Conservation (phyloP, 2,797 vertebrate species). For the Tolypeutes matacus region DNA sequence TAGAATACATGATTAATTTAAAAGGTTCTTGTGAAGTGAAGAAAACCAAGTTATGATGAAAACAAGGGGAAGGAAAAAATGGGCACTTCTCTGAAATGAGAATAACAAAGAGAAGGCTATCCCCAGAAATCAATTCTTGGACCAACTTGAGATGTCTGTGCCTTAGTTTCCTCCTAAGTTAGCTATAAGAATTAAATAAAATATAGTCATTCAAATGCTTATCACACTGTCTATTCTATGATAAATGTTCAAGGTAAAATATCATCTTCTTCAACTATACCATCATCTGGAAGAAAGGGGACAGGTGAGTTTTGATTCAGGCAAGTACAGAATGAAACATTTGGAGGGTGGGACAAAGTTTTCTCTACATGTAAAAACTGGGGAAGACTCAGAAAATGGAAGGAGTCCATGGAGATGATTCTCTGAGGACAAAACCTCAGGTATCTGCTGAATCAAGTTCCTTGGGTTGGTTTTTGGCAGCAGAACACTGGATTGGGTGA, state of each 20-base stretch:
- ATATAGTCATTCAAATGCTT: background rate
- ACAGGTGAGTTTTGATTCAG: slow-evolving; percentile 19
- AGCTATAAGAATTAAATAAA: background rate
- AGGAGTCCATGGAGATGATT: background rate
- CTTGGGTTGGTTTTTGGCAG: background rate
- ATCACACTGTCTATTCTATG: background rate
- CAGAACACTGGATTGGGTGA: slow-evolving; percentile 49
- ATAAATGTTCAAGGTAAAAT: background rate
- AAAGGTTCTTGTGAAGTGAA: slow-evolving; percentile 33
- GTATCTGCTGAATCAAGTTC: background rate
- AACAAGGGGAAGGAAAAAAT: background rate
- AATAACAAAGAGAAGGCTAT: background rate
- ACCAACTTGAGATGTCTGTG: background rate
- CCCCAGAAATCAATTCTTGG: background rate
- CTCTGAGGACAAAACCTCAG: background rate
- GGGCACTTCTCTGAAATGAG: background rate
- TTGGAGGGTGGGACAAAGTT: background rate
- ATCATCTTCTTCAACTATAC: background rate
- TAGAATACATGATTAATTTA: slow-evolving; percentile 13
- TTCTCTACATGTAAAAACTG: background rate
- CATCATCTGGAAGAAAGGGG: background rate
- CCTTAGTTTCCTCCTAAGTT: background rate
- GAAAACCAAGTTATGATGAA: slow-evolving; percentile 11
- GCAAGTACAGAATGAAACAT: background rate
- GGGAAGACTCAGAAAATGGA: background rate